These are phyloP conservation scores for Saccopteryx bilineata DNA, from an alignment of 2,113 vertebrate genomes.

Conservation along the genomic window DNA sequence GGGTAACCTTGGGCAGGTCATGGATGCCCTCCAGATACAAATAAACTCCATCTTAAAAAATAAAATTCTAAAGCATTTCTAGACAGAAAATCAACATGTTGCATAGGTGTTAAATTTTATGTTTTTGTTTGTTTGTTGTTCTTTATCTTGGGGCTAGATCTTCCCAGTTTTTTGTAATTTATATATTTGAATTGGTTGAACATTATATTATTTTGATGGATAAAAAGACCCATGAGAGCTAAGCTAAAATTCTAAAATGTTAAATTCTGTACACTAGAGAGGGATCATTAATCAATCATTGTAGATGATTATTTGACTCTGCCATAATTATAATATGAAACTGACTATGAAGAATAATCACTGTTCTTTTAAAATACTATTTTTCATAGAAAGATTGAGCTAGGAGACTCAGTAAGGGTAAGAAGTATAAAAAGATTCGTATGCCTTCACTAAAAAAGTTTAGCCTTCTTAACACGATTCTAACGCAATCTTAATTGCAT, in stretches of 20 bases:
- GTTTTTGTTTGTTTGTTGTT: neutral
- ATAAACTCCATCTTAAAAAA: neutral
- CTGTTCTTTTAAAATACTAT: slow-evolving; percentile 52
- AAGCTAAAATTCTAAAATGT: slow-evolving; percentile 57
- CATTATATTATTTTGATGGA: slow-evolving; percentile 23
- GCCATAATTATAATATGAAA: slow-evolving; percentile 63
- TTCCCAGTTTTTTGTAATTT: slow-evolving; percentile 39
- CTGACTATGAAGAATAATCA: slow-evolving; percentile 54
- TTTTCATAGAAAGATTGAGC: slow-evolving; percentile 54
- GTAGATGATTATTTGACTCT: slow-evolving; percentile 39
- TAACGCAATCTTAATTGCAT: slow-evolving; percentile 14
- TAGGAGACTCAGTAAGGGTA: neutral
- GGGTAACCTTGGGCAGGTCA: neutral
- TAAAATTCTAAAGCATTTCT: neutral
- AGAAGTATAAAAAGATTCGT: slow-evolving; percentile 41
- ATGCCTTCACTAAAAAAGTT: slow-evolving; percentile 21
- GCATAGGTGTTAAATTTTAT: slow-evolving; percentile 15
- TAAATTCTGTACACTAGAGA: slow-evolving; percentile 40
- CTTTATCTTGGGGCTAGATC: neutral
- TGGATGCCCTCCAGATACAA: neutral
- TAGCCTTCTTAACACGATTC: neutral
- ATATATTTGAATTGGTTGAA: slow-evolving; percentile 12
- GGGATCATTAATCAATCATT: slow-evolving; percentile 65
- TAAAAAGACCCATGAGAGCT: neutral
- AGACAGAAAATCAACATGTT: neutral